These are phyloP conservation scores for Pao palembangensis DNA, from an alignment of 2,113 vertebrate species.

Conservation along the genomic window DNA sequence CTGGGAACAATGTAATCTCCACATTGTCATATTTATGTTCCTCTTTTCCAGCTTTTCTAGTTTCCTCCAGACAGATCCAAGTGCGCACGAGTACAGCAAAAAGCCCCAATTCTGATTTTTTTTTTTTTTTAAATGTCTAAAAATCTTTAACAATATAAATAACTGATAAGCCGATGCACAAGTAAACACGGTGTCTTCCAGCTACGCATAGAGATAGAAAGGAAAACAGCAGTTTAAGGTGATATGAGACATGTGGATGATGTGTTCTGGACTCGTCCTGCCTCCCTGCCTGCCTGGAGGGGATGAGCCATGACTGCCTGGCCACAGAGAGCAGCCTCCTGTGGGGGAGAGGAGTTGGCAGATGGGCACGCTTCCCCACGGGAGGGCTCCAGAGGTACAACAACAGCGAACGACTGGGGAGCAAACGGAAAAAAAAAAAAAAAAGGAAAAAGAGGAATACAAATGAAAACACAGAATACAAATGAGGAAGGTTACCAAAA, in stretches of 20 bases:
- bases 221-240: slow-evolving; percentile 11
- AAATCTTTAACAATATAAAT: background rate
- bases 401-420: background rate
- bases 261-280: background rate
- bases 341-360: slow-evolving; percentile 29
- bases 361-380: slow-evolving; percentile 8
- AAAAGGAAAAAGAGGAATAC: too few species aligned
- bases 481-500: background rate
- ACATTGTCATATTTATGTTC: slow-evolving; percentile 8
- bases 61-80: too few species aligned
- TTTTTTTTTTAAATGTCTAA: too few species aligned
- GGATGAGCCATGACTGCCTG: slow-evolving; percentile 20
- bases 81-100: too few species aligned
- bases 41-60: background rate
- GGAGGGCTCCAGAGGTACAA: background rate
- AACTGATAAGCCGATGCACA: background rate
- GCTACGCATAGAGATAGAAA: background rate
- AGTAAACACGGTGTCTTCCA: background rate
- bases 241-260: slow-evolving; percentile 25
- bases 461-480: too few species aligned
- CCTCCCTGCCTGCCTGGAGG: slow-evolving; percentile 19
- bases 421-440: background rate
- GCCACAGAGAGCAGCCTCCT: slow-evolving; percentile 25
- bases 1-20: slow-evolving; percentile 4
- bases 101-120: background rate